Conservation (phyloP, 2,113 vertebrate species). For the Ptyas mucosa region DNA sequence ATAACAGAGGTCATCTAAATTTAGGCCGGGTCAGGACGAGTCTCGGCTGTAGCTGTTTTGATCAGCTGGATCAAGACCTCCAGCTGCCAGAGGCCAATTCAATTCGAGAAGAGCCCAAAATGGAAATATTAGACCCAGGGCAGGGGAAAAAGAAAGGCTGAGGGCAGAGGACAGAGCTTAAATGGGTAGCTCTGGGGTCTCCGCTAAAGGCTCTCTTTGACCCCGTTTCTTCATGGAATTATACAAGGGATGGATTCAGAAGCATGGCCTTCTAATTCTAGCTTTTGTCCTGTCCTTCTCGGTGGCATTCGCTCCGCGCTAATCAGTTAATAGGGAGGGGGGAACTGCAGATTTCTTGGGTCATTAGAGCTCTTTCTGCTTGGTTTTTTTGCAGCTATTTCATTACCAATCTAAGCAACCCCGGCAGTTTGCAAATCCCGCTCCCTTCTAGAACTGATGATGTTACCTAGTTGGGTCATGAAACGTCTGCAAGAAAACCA, state of each 20-base stretch:
- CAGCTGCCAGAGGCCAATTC: background rate
- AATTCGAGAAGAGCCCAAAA: background rate
- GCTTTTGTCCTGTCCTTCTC: background rate
- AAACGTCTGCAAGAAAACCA: too few relatives aligned
- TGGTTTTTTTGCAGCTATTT: too few relatives aligned
- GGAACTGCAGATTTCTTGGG: too few relatives aligned
- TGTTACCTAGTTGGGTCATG: too few relatives aligned
- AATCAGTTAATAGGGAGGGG: background rate
- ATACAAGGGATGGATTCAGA: background rate
- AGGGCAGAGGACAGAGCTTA: background rate
- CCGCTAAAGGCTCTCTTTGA: background rate
- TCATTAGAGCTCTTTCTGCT: too few relatives aligned
- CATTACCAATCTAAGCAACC: too few relatives aligned
- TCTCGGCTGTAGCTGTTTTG: background rate
- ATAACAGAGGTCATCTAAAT: conserved; percentile 2
- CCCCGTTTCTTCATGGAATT: background rate
- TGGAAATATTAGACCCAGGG: background rate
- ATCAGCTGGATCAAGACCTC: background rate
- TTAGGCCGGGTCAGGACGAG: background rate
- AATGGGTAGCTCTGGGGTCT: background rate
- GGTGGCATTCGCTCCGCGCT: background rate
- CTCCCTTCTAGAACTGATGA: too few relatives aligned
- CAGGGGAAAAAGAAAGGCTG: too few relatives aligned
- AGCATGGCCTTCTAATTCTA: background rate
- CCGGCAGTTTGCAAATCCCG: too few relatives aligned